Base-by-base conservation (phyloP, 2,888 invertebrate genomes). In the Acleris literana region DNA sequence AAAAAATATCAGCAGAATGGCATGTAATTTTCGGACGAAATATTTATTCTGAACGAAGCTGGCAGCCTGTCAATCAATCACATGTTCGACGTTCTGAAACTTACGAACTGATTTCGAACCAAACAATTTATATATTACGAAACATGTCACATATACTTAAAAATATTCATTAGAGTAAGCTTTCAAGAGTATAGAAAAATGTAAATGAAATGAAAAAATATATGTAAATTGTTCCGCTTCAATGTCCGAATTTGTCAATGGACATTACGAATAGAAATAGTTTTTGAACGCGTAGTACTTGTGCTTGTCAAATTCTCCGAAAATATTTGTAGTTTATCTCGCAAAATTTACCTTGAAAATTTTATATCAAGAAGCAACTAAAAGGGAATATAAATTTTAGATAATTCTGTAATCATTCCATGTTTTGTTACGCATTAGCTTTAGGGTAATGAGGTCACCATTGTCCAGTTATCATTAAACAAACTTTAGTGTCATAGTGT, bases 401-500 rank as follows among this genome's bases (percentile, higher is more conserved):
- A 59, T 65, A 63, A 71, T 66, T 68, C 69, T 52, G 69, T 70
- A 81, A 81, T 76, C 88, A 89, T 89, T 88, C 88, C 88, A 87
- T 84, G 76, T 83, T 80, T 80, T 76, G 75, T 83, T 77, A 74
- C 72, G 76, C 74, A 73, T 70, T 76, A 80, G 76, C 79, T 79
- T 76, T 75, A 80, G 71, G 78, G 75, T 76, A 83, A 86, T 85
- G 85, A 86, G 83, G 80, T 85, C 85, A 86, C 75, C 74, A 69
- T 76, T 78, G 76, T 69, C 74, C 74, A 73, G 79, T 84, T 87
- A 88, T 86, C 88, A 75, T 68, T 81, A 85, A 82, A 83, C 80
- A 88, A 88, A 89, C 86, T 80, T 71, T 73, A 76, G 62, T 64
- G 67, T 64, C 9, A 57, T 20, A 22, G 63, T 68, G 66, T 56